phyloP scores from a whole-genome alignment of 2,113 vertebrate genomes.

The Actenoides lindsayi region DNA sequence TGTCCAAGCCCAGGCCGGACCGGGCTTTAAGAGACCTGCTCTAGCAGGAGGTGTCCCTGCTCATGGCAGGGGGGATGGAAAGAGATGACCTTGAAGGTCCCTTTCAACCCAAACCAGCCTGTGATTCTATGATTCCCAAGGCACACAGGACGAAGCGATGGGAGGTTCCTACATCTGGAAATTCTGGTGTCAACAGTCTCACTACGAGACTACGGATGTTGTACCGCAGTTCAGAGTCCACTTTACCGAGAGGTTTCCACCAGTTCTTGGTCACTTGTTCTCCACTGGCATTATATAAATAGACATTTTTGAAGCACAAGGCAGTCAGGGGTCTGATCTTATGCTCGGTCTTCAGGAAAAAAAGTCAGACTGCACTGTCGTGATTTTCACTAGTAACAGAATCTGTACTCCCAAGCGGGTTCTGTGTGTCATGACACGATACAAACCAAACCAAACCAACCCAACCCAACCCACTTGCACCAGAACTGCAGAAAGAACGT shows the following conservation, averaged over 20 bases:
- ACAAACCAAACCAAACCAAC: neutral
- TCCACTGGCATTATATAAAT: neutral
- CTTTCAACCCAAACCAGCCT: no score
- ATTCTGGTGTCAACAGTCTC: no score
- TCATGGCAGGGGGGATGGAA: no score
- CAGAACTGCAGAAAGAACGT: neutral
- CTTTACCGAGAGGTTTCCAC: neutral
- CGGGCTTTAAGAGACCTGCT: no score
- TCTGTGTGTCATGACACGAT: neutral
- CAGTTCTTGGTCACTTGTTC: neutral
- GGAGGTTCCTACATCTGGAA: neutral
- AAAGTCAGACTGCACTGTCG: neutral
- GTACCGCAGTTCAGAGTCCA: neutral
- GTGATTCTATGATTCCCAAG: neutral
- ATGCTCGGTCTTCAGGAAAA: neutral
- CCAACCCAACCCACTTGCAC: neutral
- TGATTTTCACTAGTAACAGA: neutral
- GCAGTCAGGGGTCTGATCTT: neutral
- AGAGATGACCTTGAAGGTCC: no score
- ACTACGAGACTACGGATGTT: accelerated
- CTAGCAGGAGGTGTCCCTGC: no score
- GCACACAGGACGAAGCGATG: accelerated
- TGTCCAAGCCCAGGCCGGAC: no score
- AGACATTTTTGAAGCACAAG: neutral
- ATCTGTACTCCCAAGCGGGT: neutral